Percentiles rank a stretch among this genome's conserved stretches.
Evolutionary conservation across 1,140 invertebrate genomes (phyloP).

Genomic region (Manduca sexta): DNA sequence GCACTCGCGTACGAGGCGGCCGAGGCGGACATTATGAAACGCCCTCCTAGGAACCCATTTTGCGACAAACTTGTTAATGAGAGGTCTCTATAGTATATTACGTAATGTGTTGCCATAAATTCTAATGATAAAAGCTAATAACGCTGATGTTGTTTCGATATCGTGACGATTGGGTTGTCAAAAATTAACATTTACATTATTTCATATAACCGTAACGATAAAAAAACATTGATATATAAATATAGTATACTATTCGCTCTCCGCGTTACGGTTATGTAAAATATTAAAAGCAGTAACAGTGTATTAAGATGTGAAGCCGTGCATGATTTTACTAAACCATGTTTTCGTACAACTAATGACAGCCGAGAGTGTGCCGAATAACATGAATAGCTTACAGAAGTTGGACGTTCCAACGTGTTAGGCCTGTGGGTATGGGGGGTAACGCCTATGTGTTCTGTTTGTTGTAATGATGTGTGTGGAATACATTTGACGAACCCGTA

Average conservation of each 20-base stretch:
- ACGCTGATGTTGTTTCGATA: constrained; percentile 60
- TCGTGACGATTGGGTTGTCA: constrained; percentile 44
- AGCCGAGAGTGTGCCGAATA: background rate
- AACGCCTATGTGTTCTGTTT: constrained; percentile 23
- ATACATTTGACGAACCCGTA: background rate
- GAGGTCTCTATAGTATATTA: constrained; percentile 77
- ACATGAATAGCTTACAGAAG: background rate
- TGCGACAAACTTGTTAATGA: constrained; percentile 98
- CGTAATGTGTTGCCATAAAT: constrained; percentile 47
- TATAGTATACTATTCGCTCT: background rate
- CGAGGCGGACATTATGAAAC: constrained; percentile 99
- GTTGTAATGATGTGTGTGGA: constrained; percentile 7
- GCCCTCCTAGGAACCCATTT: constrained; percentile 94
- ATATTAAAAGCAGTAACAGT: constrained; percentile 14
- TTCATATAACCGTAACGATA: background rate
- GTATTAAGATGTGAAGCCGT: constrained; percentile 23
- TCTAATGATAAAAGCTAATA: constrained; percentile 53
- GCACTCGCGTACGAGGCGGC: constrained; percentile 98
- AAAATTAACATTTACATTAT: background rate
- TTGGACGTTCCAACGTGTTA: background rate
- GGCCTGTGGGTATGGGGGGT: background rate
- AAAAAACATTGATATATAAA: background rate
- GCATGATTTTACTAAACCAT: constrained; percentile 18
- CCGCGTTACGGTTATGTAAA: constrained; percentile 17
- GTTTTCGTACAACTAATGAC: constrained; percentile 9